Base-by-base conservation (phyloP, 2,113 vertebrate species). In the Laticauda colubrina region DNA sequence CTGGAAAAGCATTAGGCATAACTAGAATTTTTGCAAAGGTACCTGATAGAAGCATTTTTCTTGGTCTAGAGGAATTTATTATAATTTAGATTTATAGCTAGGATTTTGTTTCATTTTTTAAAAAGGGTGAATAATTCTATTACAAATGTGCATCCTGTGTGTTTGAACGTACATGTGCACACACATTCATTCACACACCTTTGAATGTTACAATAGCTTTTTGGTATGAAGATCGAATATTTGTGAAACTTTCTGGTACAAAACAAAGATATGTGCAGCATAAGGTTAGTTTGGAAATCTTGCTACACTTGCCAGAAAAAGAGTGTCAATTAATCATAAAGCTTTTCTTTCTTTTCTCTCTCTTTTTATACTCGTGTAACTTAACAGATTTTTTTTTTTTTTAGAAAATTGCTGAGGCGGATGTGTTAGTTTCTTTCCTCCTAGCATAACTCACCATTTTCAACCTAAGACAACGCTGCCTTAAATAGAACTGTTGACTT, bases 271-370 rank as follows among this genome's bases (percentile, higher is more conserved):
- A 97, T 2, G 2, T 94, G 93, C 6, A 29, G 91, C 95, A 95
- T 96, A 88, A 94, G 86, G 93, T 97, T 97, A 96, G 95, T 97
- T 95, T 96, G 93, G 89, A 97, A 96, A 95, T 98, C 97, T 96
- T 98, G 98, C 97, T 97, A 97, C 95, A 97, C 97, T 98, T 92
- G 97, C 97, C 97, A 93, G 94, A 96, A 97, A 97, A 97, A 97
- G 51, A 98, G 97, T 97, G 97, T 97, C 97, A 97, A 97, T 98
- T 98, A 98, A 97, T 98, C 97, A 97, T 94, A 97, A 96, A 97
- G 94, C 6, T 48, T 91, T 94, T 61, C 89, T 91, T 87, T 59
- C 69, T 81, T 39, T 29, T 95, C 34, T 69, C 29, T 89, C 96
- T 96, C 96, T 96, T 97, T 96, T 97, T 96, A 93, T 94, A 93